Evolutionary conservation across 2,888 invertebrate genomes (phyloP).

Genomic region (Hyposoter dolosus): DNA sequence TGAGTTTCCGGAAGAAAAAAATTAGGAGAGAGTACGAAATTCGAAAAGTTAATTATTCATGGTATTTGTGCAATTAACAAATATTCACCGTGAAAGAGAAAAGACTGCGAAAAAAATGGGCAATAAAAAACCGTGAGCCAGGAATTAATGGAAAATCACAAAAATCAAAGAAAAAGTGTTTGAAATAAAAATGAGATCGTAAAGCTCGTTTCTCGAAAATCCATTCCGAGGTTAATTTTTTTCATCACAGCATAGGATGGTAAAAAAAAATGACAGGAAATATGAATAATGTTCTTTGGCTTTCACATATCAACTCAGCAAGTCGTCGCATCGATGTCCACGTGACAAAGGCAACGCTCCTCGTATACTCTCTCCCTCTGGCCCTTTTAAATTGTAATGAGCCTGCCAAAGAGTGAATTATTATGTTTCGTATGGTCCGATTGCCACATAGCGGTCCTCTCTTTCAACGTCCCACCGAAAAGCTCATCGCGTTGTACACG

Average conservation of each 20-base stretch:
- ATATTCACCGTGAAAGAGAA: neutral
- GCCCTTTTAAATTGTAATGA: slow-evolving; percentile 85
- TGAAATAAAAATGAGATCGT: neutral
- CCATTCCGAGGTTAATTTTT: neutral
- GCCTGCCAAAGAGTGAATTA: slow-evolving; percentile 85
- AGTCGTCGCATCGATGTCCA: slow-evolving; percentile 52
- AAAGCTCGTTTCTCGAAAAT: neutral
- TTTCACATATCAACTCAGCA: slow-evolving; percentile 55
- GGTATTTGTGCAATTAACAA: neutral
- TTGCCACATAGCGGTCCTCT: slow-evolving; percentile 79
- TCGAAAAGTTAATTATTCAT: no score
- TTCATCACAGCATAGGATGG: slow-evolving; percentile 7
- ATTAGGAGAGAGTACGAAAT: neutral
- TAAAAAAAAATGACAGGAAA: slow-evolving; percentile 41
- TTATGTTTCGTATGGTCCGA: slow-evolving; percentile 80
- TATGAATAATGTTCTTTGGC: slow-evolving; percentile 48
- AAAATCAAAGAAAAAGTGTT: neutral
- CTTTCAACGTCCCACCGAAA: slow-evolving; percentile 69
- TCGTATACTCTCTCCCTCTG: slow-evolving; percentile 59
- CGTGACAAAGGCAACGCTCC: slow-evolving; percentile 55
- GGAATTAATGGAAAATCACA: neutral
- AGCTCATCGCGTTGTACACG: slow-evolving; percentile 72
- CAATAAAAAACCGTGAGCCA: neutral
- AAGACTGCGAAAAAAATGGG: no score
- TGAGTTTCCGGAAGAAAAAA: no score